Evolutionary conservation across 2,888 invertebrate genomes (phyloP).

Genomic region (Pimpla rufipes): DNA sequence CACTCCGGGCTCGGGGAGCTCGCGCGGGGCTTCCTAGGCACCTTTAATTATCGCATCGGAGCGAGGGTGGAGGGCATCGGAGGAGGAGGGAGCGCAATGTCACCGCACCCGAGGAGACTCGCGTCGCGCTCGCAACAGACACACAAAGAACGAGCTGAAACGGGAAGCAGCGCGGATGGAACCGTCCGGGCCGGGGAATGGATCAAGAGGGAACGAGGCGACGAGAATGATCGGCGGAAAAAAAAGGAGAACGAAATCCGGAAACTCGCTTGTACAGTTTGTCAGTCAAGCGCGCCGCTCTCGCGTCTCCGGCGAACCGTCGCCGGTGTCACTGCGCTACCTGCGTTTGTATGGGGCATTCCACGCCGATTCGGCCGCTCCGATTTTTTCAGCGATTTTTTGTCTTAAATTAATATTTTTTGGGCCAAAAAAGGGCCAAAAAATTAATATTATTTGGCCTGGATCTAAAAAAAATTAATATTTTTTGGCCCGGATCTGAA

Average conservation of each 20-base stretch:
- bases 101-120: slow-evolving; percentile 61
- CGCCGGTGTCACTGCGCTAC: slow-evolving; percentile 56
- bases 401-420: too few relatives aligned
- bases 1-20: slow-evolving; percentile 22
- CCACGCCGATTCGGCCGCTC: too few relatives aligned
- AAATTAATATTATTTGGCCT: too few relatives aligned
- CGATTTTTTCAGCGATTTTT: too few relatives aligned
- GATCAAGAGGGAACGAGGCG: slow-evolving; percentile 54
- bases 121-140: slow-evolving; percentile 31
- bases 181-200: slow-evolving; percentile 41
- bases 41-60: slow-evolving; percentile 66
- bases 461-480: too few relatives aligned
- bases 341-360: too few relatives aligned
- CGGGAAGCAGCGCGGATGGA: slow-evolving; percentile 3
- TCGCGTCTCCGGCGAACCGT: slow-evolving; percentile 57
- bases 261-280: slow-evolving; percentile 64
- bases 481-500: too few relatives aligned
- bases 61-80: slow-evolving; percentile 30
- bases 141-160: slow-evolving; percentile 32
- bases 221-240: slow-evolving; percentile 24
- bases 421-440: too few relatives aligned
- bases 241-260: slow-evolving; percentile 48
- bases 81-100: slow-evolving; percentile 38
- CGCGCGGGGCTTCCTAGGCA: slow-evolving; percentile 60
- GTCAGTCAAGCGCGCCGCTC: slow-evolving; percentile 65